Percentiles rank a stretch among this genome's conserved stretches.
Evolutionary conservation across 92 coral and sea anemone species (phyloP).

Genomic region (Nematostella vectensis): DNA sequence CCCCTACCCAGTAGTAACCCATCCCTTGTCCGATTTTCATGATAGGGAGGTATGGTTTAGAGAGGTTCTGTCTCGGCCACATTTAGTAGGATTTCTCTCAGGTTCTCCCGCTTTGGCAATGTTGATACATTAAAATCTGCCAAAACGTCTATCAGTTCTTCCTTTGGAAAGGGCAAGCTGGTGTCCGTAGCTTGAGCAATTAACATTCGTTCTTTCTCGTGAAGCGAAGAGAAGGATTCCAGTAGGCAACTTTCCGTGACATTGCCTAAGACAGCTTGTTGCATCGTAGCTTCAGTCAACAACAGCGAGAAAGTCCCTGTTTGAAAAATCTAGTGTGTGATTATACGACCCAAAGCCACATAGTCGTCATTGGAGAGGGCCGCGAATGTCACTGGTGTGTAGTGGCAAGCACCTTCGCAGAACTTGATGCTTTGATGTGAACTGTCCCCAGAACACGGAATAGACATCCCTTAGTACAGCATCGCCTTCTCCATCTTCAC

Average conservation of each 20-base stretch:
- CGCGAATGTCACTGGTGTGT: slow-evolving; percentile 8
- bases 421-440: slow-evolving; percentile 16
- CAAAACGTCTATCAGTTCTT: slow-evolving; percentile 14
- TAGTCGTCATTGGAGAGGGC: slow-evolving; percentile 23
- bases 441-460: slow-evolving; percentile 37
- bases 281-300: slow-evolving; percentile 25
- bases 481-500: slow-evolving; percentile 41
- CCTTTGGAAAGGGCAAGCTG: slow-evolving; percentile 3
- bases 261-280: slow-evolving; percentile 14
- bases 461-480: slow-evolving; percentile 39
- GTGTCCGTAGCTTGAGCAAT: not conserved
- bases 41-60: slow-evolving; percentile 11
- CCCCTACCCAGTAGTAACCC: slow-evolving; percentile 11
- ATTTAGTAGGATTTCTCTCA: not conserved
- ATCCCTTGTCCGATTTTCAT: slow-evolving; percentile 7
- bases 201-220: slow-evolving; percentile 1
- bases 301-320: slow-evolving; percentile 46
- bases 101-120: slow-evolving; percentile 6
- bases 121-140: slow-evolving; percentile 2
- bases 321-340: slow-evolving; percentile 32
- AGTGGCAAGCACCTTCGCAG: slow-evolving; percentile 34
- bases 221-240: slow-evolving; percentile 3
- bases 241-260: slow-evolving; percentile 27
- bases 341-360: slow-evolving; percentile 34
- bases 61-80: slow-evolving; percentile 4